Conservation (phyloP, 2,113 vertebrate species). For the Furnarius figulus region DNA sequence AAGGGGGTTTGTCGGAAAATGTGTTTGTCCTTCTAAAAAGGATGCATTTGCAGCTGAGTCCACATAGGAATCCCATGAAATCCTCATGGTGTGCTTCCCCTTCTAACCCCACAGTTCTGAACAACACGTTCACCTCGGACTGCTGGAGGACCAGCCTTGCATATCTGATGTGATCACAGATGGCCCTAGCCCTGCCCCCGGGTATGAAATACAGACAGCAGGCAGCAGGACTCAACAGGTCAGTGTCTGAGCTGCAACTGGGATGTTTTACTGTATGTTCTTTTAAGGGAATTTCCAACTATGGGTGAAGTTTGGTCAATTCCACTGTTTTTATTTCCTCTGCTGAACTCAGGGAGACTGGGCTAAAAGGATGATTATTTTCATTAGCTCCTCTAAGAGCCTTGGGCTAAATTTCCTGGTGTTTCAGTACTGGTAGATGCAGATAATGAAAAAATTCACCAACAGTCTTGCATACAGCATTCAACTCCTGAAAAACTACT, state of each 20-base stretch:
- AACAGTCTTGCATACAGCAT: neutral
- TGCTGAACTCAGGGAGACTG: neutral
- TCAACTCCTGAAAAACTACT: neutral
- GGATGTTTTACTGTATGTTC: neutral
- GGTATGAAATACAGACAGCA: neutral
- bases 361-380: neutral
- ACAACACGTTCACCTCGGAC: neutral
- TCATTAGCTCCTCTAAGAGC: neutral
- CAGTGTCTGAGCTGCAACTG: neutral
- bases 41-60: neutral
- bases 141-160: neutral
- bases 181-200: neutral
- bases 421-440: neutral
- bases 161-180: neutral
- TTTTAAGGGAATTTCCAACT: neutral
- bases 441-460: neutral
- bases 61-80: neutral
- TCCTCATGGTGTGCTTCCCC: neutral
- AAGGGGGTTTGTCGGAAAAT: neutral
- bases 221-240: constrained; percentile 37
- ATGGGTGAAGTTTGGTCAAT: neutral
- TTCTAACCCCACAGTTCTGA: neutral
- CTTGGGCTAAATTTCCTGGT: neutral
- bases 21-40: neutral
- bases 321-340: neutral